phyloP scores from a whole-genome alignment of 1,140 invertebrate genomes.

The Dryas iulia region DNA sequence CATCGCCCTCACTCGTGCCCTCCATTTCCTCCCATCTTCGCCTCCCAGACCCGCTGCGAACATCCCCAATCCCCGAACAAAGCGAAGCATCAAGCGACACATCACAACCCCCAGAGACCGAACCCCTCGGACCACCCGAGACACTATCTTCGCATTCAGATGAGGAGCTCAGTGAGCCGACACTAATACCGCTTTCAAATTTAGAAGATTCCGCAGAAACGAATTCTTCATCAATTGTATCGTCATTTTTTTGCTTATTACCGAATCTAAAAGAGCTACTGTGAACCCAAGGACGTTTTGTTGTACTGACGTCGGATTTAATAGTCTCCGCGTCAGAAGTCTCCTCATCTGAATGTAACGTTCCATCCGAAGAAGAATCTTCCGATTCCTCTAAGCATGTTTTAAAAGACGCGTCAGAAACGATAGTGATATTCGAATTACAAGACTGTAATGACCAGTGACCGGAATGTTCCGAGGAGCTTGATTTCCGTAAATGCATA shows the following conservation, averaged over 20 bases:
- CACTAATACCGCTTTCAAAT: constrained; percentile 63
- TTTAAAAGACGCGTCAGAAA: constrained; percentile 66
- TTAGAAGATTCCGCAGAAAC: constrained; percentile 45
- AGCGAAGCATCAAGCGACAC: constrained; percentile 76
- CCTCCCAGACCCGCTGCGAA: constrained; percentile 76
- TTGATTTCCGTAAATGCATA: constrained; percentile 58
- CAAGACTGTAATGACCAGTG: constrained; percentile 69
- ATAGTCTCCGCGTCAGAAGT: constrained; percentile 67
- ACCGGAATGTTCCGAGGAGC: constrained; percentile 72
- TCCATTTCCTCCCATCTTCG: constrained; percentile 72
- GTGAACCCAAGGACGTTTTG: constrained; percentile 68
- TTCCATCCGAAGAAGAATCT: constrained; percentile 52
- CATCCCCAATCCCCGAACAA: constrained; percentile 65
- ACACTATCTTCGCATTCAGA: constrained; percentile 61
- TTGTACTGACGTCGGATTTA: constrained; percentile 63
- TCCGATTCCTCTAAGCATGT: constrained; percentile 69
- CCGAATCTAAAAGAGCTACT: constrained; percentile 70
- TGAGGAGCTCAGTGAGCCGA: constrained; percentile 60
- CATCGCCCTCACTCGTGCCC: constrained; percentile 67
- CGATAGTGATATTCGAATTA: constrained; percentile 66
- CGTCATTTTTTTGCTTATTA: constrained; percentile 39
- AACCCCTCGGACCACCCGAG: constrained; percentile 34
- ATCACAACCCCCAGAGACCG: constrained; percentile 34
- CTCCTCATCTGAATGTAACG: constrained; percentile 65
- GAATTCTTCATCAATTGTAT: constrained; percentile 50